Base-by-base conservation (phyloP, 1,140 invertebrate genomes). In the Eufriesea mexicana region DNA sequence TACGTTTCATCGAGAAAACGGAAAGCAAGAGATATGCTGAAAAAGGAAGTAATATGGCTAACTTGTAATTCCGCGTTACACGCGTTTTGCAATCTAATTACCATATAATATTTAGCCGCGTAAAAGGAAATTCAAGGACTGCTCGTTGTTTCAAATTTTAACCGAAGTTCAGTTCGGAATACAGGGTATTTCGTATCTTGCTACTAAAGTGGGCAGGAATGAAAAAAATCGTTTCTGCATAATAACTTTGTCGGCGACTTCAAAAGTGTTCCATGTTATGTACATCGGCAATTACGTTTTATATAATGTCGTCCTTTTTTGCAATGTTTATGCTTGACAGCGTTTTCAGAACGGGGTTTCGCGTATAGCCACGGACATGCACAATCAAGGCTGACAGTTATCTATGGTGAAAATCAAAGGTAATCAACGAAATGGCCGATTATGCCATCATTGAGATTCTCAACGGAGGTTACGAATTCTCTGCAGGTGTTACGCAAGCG, bases 361-460 rank as follows among this genome's bases (percentile, higher is more conserved):
- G 8, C 23, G 62, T 54, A 7, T 1, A 47, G 28, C n/a, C 28
- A n/a, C 23, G 45, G 18, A 5, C 10, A 42, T 25, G 51, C 35
- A 47, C 62, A 42, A 54, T 25, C 23, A 67, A 77, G 49, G 75
- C 35, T 57, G 25, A 73, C 18, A 64, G n/a, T 66, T 54, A 76
- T 51, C 20, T 35, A 18, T 14, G 2, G 5, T 20, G 14, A 67
- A 77, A 67, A 55, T 67, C 62, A 25, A 45, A 45, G 23, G 25
- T 67, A 42, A 45, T 55, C 62, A 51, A 67, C 62, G 8, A 77
- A 42, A 51, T 45, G 16, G 47, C 28, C 47, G 47, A 76, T 76
- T 64, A 64, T 51, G 47, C 6, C 20, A 54, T 14, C 25, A 54
- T 51, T 42, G 25, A 64, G 20, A 76, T 35, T n/a, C 20, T 25